Conservation (phyloP, 1,140 invertebrate genomes). For the Samia ricini region DNA sequence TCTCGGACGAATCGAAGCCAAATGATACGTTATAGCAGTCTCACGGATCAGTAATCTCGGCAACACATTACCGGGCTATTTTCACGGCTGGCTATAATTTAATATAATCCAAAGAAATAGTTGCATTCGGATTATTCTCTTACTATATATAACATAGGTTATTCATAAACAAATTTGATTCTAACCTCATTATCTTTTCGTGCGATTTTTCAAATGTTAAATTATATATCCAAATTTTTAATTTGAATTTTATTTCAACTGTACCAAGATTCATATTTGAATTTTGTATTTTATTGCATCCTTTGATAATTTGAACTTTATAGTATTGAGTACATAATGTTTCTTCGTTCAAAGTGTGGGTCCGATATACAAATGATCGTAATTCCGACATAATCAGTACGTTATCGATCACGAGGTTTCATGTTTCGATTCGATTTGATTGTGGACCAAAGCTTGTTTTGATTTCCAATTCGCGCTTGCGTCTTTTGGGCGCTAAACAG, state of each 20-base stretch:
- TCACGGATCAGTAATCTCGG: conserved; percentile 61
- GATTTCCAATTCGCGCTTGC: conserved; percentile 76
- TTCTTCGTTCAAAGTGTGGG: conserved; percentile 2
- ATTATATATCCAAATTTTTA: neutral
- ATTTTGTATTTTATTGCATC: conserved; percentile 11
- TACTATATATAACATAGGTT: conserved; percentile 23
- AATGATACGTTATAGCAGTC: conserved; percentile 67
- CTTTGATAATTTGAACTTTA: conserved; percentile 19
- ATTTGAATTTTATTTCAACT: conserved; percentile 22
- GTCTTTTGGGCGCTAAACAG: conserved; percentile 70
- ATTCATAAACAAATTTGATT: conserved; percentile 37
- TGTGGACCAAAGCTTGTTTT: conserved; percentile 70
- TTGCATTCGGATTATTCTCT: conserved; percentile 47
- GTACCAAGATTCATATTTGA: conserved; percentile 31
- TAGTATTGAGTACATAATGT: conserved; percentile 27
- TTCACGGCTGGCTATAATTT: conserved; percentile 76
- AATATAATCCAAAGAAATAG: conserved; percentile 77
- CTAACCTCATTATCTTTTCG: conserved; percentile 14
- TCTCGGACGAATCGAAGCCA: conserved; percentile 47
- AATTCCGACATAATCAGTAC: conserved; percentile 68
- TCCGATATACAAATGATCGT: conserved; percentile 61
- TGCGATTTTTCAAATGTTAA: conserved; percentile 12
- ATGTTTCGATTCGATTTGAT: conserved; percentile 72
- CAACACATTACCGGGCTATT: conserved; percentile 74
- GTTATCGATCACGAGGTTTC: conserved; percentile 73